Evolutionary conservation across 2,113 vertebrate species (phyloP), one percentile per base, ranked within the genome.

Genomic region (Eupsittula cactorum): DNA sequence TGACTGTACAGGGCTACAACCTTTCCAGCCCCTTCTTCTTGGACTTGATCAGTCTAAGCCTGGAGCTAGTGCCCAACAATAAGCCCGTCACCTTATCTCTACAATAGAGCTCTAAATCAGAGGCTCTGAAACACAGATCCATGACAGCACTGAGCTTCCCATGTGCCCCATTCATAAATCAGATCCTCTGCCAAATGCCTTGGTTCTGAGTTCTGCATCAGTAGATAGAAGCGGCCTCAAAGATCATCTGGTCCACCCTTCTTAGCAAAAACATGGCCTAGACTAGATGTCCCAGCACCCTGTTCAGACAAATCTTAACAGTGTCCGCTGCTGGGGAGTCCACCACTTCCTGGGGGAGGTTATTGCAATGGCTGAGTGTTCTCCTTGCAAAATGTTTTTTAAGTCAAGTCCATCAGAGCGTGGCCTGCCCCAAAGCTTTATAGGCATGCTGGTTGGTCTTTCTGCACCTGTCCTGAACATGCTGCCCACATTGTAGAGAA

Each of bases 191-290:
- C 11, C n/a, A 84, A 67, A 18, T 3, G 41, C 10, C 35, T 49
- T 3, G 0, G 49, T 39, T 37, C 25, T 0, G 1, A 49, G 21
- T 8, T 41, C 13, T 4, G 25, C 35, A 20, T 29, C 18, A 59
- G 52, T 0, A 44, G 33, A 59, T 59, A 24, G 33, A 35, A 59
- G 9, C 13, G 13, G 6, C 33, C 57, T 35, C 57, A 35, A 59
- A 14, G 33, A 59, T 15, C 57, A 59, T 35, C 33, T 59, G 33
- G 33, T 59, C 31, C 33, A 59, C 13, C 33, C 23, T 35, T 35
- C 57, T 59, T 59, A n/a, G 33, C 57, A 59, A 59, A 59, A 59
- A 35, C 33, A 35, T 35, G n/a, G 21, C 57, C 57, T 59, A 59
- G 33, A 59, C 33, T 59, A 35, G 57, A 59, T 35, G 57, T 59